These are phyloP conservation scores for Clunio marinus DNA, from an alignment of 2,888 invertebrate genomes.

Conservation along the genomic window DNA sequence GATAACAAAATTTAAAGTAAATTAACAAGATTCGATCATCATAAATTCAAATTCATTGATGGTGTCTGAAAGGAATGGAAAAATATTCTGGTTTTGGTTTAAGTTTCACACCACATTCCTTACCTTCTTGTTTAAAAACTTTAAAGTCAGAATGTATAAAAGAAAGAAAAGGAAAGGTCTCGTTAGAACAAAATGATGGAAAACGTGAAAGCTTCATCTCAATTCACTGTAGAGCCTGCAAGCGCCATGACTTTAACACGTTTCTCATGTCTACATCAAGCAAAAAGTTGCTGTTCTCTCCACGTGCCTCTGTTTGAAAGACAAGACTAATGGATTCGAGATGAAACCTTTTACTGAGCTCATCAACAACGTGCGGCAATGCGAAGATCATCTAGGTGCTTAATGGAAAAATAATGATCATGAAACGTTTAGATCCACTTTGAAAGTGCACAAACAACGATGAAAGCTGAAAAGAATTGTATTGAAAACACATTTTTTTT, in stretches of 20 bases:
- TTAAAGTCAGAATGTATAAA: no score
- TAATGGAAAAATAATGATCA: conserved; percentile 36
- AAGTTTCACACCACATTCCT: no score
- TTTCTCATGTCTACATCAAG: neutral
- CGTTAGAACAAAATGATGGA: no score
- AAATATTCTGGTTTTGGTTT: no score
- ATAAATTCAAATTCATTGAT: conserved; percentile 31
- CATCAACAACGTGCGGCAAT: neutral
- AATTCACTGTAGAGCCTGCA: no score
- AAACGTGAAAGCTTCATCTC: no score
- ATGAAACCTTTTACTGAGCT: conserved; percentile 4
- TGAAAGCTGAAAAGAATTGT: neutral
- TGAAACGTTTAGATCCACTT: neutral
- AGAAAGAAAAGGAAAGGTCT: no score
- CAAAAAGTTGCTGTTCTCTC: neutral
- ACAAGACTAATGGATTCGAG: conserved; percentile 31
- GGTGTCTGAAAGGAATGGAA: no score
- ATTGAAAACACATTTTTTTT: neutral
- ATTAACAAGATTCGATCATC: conserved; percentile 37
- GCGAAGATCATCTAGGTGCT: neutral
- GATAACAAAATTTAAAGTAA: conserved; percentile 3
- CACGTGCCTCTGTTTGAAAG: conserved; percentile 23
- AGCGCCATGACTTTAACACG: neutral
- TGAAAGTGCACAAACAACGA: neutral
- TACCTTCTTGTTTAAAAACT: no score